Base-by-base conservation (phyloP, 2,113 vertebrate species). In the Daubentonia madagascariensis region DNA sequence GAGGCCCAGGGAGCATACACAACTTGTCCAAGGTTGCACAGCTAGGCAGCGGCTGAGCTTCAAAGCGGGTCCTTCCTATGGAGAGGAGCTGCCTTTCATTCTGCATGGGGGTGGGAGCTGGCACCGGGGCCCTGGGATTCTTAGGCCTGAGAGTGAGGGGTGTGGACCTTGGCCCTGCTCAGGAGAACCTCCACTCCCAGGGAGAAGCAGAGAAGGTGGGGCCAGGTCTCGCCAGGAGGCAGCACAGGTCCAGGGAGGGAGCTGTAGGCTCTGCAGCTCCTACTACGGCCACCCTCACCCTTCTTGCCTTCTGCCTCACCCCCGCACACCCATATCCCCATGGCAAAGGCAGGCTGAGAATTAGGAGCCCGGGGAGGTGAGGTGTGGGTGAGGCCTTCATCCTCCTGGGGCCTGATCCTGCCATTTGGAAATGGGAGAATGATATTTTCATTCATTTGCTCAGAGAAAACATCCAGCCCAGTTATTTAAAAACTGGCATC, bases 221-320 rank as follows among this genome's bases (percentile, higher is more conserved):
- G 50, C 30, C 22, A 18, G 70, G 16, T 20, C 25, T 5, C 4
- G 0, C 45, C 11, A 9, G 91, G 25, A 61, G 50, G 54, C 50
- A 32, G 70, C 70, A 48, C 35, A 30, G 50, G 35, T 28, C 37
- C 52, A 28, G 59, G 93, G 85, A 86, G 37, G 13, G 52, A 67
- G 23, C 18, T 67, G 8, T 65, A 13, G 37, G 75, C 9, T 50
- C 59, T 32, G 18, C 28, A 25, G 75, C 59, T 37, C 8, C 76
- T 10, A 6, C 22, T 28, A 0, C 54, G 14, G 0, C 45, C 0
- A 0, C 70, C 45, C 20, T 17, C 11, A 17, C 16, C 48, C 57
- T 43, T n/a, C n/a, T 80, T 16, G 40, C 1, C 45, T 12, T 10
- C 80, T 9, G 9, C 8, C 25, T 48, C 18, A 3, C 35, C 59